Evolutionary conservation across 2,888 invertebrate species (phyloP).

Genomic region (Cerceris rybyensis): DNA sequence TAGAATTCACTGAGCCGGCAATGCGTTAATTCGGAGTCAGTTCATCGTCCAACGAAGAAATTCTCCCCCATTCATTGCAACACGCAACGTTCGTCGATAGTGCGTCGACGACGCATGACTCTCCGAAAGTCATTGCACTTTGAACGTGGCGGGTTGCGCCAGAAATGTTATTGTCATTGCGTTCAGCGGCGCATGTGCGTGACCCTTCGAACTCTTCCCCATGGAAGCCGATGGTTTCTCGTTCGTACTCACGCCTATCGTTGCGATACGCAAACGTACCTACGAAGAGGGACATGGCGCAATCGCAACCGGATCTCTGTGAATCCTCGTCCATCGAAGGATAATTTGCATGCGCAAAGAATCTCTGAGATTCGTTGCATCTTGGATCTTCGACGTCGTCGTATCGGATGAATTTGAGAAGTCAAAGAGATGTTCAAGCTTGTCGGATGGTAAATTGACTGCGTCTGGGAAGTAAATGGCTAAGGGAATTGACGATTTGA

Average conservation of each 20-base stretch:
- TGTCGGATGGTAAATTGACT: too few relatives aligned
- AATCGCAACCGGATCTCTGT: background rate
- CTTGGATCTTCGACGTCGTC: too few relatives aligned
- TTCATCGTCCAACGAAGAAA: slow-evolving; percentile 4
- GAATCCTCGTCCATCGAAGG: background rate
- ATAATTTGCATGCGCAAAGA: too few relatives aligned
- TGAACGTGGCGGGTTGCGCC: slow-evolving; percentile 13
- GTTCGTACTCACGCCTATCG: slow-evolving; percentile 15
- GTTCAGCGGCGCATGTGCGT: slow-evolving; percentile 33
- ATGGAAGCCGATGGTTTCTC: slow-evolving; percentile 32
- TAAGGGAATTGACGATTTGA: too few relatives aligned
- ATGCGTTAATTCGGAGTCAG: background rate
- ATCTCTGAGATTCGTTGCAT: too few relatives aligned
- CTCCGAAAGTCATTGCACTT: slow-evolving; percentile 34
- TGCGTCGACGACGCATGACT: background rate
- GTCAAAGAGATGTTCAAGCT: too few relatives aligned
- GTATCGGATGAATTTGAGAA: too few relatives aligned
- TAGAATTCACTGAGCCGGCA: too few relatives aligned
- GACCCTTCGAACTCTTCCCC: slow-evolving; percentile 30
- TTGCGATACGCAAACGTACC: slow-evolving; percentile 7
- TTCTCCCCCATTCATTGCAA: background rate
- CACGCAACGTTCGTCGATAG: slow-evolving; percentile 7
- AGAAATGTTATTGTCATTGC: slow-evolving; percentile 20
- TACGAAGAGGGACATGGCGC: background rate
- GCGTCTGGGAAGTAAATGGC: too few relatives aligned